Base-by-base conservation (phyloP, 1,140 invertebrate genomes). In the Drosophila hydei region DNA sequence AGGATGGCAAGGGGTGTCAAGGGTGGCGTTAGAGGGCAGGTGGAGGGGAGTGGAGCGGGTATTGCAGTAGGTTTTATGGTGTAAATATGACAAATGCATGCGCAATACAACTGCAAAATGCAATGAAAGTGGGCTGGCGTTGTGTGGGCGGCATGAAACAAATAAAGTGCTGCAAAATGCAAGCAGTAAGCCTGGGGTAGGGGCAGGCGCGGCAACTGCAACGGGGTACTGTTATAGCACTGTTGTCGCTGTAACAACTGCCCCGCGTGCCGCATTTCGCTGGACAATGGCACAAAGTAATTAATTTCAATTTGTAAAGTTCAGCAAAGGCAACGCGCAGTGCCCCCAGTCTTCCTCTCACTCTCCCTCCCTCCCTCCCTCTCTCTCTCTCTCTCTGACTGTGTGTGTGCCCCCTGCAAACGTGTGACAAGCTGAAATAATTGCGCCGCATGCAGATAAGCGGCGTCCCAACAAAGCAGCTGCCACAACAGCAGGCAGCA, bases 301-400 rank as follows among this genome's bases (percentile, higher is more conserved):
- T 85, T 87, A 80, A 87, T 85, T 87, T 85, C 81, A 80, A 80
- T 85, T 87, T 85, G 80, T 77, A 80, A 87, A 85, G 77, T 87
- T 85, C 80, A 87, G 77, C 68, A 87, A 72, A 79, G 79, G 74
- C 65, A 61, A 47, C 48, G 54, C 60, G 40, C 55, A 23, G 6
- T 43, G 36, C 8, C 18, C 16, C 8, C 14, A 6, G 16, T 7
- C 11, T 40, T 7, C 45, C n/a, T n/a, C 1, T 25, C 11, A 11
- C 12, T 11, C 36, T 16, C 16, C n/a, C 4, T 8, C 42, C 23
- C 36, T 23, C 45, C 60, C 38, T n/a, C 42, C 18, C 21, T 5
- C 27, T 2, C 11, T 11, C 12, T n/a, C 36, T 19, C 42, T 18
- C 43, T 21, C 21, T 4, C 14, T 3, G 1, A 0, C n/a, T 14